Evolutionary conservation across 2,113 vertebrate species (phyloP), one percentile per base, ranked within the genome.

Genomic region (Tenebrosternarchus preto): DNA sequence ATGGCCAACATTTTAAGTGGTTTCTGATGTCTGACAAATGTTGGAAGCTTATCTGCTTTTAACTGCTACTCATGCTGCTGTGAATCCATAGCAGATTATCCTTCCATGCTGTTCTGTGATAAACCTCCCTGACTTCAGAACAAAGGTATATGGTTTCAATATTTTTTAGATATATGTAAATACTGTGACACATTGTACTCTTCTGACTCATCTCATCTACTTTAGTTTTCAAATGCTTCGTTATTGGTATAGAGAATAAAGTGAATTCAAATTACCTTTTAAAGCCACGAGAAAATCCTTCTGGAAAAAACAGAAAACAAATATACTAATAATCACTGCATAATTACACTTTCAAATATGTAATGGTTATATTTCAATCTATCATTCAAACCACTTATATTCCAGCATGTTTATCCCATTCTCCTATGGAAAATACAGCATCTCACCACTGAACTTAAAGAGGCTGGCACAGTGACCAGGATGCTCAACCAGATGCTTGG

Each of bases 401-500:
- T 6, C 33, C 33, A 36, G 33, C 6, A 50, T 2, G 43, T 50
- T 50, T 12, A 50, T 12, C 8, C 43, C 43, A 50, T 12, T 50
- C 43, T 50, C 12, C 43, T 50, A 15, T 50, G 43, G 43, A 46
- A 24, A 50, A 31, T 20, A 17, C 12, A 31, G n/a, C 16, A 83
- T 0, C 57, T 39, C 15, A 87, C 77, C 92, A 90, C 33, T 92
- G 91, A 93, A 88, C 87, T 16, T 90, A 88, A 80, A 90, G 79
- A 93, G 92, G 77, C 85, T 84, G 29, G 85, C 93, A 77, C 88
- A 83, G 20, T 98, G 96, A 0, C 89, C 88, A 0, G 93, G 94
- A 43, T 92, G 91, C 86, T 94, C 93, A 3, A 91, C 91, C 84
- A 97, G 88, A 82, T 98, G 97, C 57, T 93, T 94, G 74, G 97